These are phyloP conservation scores for Diarsia mendica DNA, from an alignment of 2,888 invertebrate species.

Conservation along the genomic window DNA sequence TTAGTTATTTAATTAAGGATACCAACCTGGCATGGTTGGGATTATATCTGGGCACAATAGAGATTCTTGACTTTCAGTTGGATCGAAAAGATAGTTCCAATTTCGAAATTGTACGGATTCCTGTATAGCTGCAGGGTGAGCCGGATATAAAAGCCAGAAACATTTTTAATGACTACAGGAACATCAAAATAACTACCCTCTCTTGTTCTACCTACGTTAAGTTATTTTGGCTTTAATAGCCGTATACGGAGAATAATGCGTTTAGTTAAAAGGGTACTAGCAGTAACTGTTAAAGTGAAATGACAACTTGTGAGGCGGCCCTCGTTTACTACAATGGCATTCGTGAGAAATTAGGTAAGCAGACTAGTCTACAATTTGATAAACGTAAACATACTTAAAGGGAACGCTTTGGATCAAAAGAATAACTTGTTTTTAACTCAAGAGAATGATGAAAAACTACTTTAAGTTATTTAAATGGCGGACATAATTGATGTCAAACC, in stretches of 20 bases:
- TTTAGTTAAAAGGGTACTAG: slow-evolving; percentile 45
- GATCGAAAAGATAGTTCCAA: slow-evolving; percentile 24
- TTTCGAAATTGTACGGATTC: slow-evolving; percentile 24
- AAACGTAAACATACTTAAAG: neutral
- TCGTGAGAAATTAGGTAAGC: slow-evolving; percentile 46
- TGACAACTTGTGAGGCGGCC: slow-evolving; percentile 29
- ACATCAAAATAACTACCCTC: neutral
- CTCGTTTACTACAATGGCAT: slow-evolving; percentile 34
- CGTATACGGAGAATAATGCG: neutral
- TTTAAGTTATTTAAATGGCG: neutral
- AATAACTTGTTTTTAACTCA: neutral
- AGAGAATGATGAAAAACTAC: neutral
- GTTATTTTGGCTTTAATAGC: slow-evolving; percentile 3
- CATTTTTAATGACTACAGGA: neutral
- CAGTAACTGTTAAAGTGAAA: slow-evolving; percentile 52
- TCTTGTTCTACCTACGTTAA: neutral
- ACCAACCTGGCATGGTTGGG: slow-evolving; percentile 16
- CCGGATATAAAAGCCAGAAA: neutral
- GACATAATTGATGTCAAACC: neutral
- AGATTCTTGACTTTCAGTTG: slow-evolving; percentile 15
- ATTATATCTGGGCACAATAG: slow-evolving; percentile 29
- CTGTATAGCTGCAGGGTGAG: neutral
- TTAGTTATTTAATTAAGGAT: slow-evolving; percentile 52
- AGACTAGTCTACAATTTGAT: slow-evolving; percentile 4
- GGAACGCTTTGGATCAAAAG: neutral